Base-by-base conservation (phyloP, 1,140 invertebrate species). In the Wiebesia pumilae region DNA sequence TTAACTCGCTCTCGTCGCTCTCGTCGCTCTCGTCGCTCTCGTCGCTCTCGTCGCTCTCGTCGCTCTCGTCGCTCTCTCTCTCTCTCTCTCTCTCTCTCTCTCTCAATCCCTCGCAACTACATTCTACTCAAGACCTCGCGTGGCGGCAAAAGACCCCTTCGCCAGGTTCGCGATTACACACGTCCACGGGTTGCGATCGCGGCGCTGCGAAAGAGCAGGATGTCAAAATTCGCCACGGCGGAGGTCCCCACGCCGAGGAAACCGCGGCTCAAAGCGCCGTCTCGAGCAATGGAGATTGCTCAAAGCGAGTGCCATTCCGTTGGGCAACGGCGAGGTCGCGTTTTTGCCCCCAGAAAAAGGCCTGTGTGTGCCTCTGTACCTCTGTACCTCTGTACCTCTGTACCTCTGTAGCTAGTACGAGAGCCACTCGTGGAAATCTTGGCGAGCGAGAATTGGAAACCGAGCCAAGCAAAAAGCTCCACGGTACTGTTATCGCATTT, bases 211-310 rank as follows among this genome's bases (percentile, higher is more conserved):
- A 71, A 58, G 51, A 30, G 21, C 58, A 80, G 79, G 84, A 86
- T 81, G 84, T 86, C 79, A 79, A 86, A 81, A 86, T 86, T 86
- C 47, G 84, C 38, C 33, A 81, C 40, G 65, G 47, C 24, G 33
- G 35, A 67, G 47, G 62, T n/a, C 19, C n/a, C 14, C 7, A 67
- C 43, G 67, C 73, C 16, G 2, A 30, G 4, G n/a, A 7, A 6
- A 47, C 43, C 43, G 43, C n/a, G n/a, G n/a, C n/a, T n/a, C n/a
- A n/a, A n/a, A n/a, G n/a, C n/a, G n/a, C n/a, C n/a, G n/a, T n/a
- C n/a, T n/a, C n/a, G n/a, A n/a, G n/a, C n/a, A n/a, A n/a, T n/a
- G n/a, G n/a, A n/a, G n/a, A n/a, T n/a, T n/a, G n/a, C n/a, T n/a
- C n/a, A n/a, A n/a, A n/a, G n/a, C n/a, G n/a, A 80, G 77, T 80